Evolutionary conservation across 2,888 invertebrate genomes (phyloP), one percentile per base, ranked within the genome.

Genomic region (Ypsolopha sequella): DNA sequence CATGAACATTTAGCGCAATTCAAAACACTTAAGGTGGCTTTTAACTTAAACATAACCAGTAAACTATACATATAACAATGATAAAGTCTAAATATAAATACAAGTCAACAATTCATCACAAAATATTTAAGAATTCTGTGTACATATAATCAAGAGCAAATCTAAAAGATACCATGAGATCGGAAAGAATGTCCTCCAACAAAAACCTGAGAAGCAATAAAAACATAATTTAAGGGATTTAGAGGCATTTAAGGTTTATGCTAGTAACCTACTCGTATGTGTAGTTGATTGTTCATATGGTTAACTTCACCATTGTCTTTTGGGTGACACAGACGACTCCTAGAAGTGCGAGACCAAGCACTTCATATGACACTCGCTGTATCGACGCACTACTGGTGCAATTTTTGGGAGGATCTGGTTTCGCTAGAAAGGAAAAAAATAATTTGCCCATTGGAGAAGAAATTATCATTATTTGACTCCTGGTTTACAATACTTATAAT

Each of bases 21-120:
- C 69, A 82, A 50, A 50, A 80, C 75, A 78, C 74, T 77, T 79
- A 68, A 80, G 73, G 73, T 80, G 74, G 73, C 80, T 81, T 81
- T 81, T 56, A 80, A 80, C 66, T 80, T 80, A 81, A 69, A 72
- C 72, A 70, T 39, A 39, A 9, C 39, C 9, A 39, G 39, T 49
- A 11, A 41, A 49, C 49, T 33, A 39, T 24, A 45, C 45, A 43
- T 70, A 62, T 59, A 64, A 65, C 69, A 60, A 61, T 65, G 60
- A 58, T 59, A 64, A 63, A 62, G 57, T 64, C 65, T 68, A 65
- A 73, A 60, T 77, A 77, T 66, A 78, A 78, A 79, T 77, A 78
- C 73, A 77, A 79, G 61, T 72, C 64, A 61, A 70, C 68, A 68
- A 69, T 49, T 24, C 24, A 24, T 24, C 24, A 24, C 4, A 24